Evolutionary conservation across 2,888 invertebrate genomes (phyloP), one percentile per base, ranked within the genome.

Genomic region (Callimorpha dominula): DNA sequence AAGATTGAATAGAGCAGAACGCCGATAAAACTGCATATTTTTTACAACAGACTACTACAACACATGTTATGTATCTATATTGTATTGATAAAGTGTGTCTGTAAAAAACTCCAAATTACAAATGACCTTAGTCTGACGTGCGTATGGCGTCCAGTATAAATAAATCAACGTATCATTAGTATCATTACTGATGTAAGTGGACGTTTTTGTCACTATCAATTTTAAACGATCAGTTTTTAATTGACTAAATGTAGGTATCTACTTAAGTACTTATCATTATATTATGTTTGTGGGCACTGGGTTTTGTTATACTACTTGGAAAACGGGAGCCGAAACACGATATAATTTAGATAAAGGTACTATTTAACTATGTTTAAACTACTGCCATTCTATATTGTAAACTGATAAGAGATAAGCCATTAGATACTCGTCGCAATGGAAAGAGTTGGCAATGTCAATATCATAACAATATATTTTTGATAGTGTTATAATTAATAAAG

Each of bases 121-220:
- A 68, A 63, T 75, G 78, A 79, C 74, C 76, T 77, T 71, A 75
- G 54, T n/a, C 46, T 50, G 73, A 68, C 9, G 20, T 62, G 71
- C 3, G 43, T 66, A 72, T 72, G 65, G 50, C 72, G 60, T 70
- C 69, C 69, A 70, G 78, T 76, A 75, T 75, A 80, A 76, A 77
- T 77, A 81, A 77, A 79, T 85, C 81, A 81, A 79, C 43, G 71
- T 76, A 78, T 78, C 74, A 77, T 75, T 82, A 74, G 71, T 76
- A 78, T 78, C 74, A 77, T 75, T 82, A 74, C 68, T 65, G 68
- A 72, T 70, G 72, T 12, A 57, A 69, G 68, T 71, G 67, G 46
- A 65, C 72, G 77, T 84, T 79, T 75, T 79, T 82, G 78, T 79
- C 70, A 67, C 71, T 63, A 78, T 75, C 73, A 43, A 74, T 74